Percentiles rank a stretch among this genome's conserved stretches.
These are phyloP conservation scores for Chelonus insularis DNA, from an alignment of 1,140 invertebrate genomes.

Conservation along the genomic window DNA sequence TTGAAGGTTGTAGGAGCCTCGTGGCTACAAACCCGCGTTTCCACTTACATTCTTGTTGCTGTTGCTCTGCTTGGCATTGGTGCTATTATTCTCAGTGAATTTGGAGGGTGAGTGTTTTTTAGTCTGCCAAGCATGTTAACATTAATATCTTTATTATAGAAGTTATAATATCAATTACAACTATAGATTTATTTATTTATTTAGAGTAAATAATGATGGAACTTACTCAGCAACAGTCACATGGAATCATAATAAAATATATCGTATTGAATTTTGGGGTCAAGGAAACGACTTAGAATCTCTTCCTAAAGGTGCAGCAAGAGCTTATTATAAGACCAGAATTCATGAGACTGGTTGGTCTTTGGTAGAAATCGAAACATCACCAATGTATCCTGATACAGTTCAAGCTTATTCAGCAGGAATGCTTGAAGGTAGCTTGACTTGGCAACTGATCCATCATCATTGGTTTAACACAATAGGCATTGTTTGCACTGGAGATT, in stretches of 20 bases:
- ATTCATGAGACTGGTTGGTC: constrained; percentile 76
- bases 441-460: constrained; percentile 78
- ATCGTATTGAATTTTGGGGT: constrained; percentile 74
- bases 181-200: no score
- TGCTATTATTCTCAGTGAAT: constrained; percentile 69
- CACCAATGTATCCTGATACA: constrained; percentile 70
- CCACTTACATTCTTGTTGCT: constrained; percentile 69
- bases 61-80: constrained; percentile 69
- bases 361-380: constrained; percentile 77
- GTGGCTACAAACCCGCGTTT: constrained; percentile 74
- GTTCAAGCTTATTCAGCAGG: constrained; percentile 89
- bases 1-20: constrained; percentile 78
- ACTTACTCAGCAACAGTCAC: constrained; percentile 72
- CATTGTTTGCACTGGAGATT: constrained; percentile 64
- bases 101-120: constrained; percentile 62
- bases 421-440: constrained; percentile 81
- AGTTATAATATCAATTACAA: no score
- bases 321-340: constrained; percentile 72
- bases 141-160: no score
- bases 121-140: no score
- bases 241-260: constrained; percentile 69
- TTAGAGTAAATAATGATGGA: constrained; percentile 72
- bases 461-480: constrained; percentile 80
- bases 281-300: constrained; percentile 71
- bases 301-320: constrained; percentile 66